A percentile compares a stretch with the other conserved stretches of the same genome.
These are phyloP conservation scores for Parotia lawesii DNA, from an alignment of 2,113 vertebrate species.

Conservation along the genomic window DNA sequence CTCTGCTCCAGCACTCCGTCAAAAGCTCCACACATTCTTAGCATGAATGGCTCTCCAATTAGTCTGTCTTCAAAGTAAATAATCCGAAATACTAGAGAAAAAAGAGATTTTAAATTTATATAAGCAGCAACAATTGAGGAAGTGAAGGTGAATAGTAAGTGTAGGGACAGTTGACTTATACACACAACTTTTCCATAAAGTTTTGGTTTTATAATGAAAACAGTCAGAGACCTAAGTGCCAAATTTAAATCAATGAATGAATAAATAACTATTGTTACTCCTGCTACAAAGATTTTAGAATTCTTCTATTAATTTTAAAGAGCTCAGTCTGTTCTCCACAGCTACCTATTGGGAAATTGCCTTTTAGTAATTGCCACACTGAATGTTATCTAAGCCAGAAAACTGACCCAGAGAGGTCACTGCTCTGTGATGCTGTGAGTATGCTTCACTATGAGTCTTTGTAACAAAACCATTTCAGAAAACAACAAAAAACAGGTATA, in stretches of 20 bases:
- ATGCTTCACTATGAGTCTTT: background rate
- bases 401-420: background rate
- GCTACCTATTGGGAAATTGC: background rate
- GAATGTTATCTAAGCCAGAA: background rate
- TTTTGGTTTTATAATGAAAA: background rate
- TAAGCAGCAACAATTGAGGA: background rate
- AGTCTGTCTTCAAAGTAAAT: background rate
- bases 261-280: background rate
- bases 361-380: background rate
- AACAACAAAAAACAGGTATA: background rate
- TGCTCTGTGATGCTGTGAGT: background rate
- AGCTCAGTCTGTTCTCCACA: background rate
- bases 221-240: rapidly evolving
- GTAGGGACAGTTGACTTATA: too few relatives aligned
- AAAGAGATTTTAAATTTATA: background rate
- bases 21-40: background rate
- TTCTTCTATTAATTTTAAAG: background rate
- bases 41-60: background rate
- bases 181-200: background rate
- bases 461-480: background rate
- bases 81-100: background rate
- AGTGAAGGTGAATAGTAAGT: background rate
- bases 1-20: background rate
- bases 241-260: background rate
- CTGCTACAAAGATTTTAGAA: background rate